Conservation (phyloP, 2,888 invertebrate genomes). For the Adela reaumurella region DNA sequence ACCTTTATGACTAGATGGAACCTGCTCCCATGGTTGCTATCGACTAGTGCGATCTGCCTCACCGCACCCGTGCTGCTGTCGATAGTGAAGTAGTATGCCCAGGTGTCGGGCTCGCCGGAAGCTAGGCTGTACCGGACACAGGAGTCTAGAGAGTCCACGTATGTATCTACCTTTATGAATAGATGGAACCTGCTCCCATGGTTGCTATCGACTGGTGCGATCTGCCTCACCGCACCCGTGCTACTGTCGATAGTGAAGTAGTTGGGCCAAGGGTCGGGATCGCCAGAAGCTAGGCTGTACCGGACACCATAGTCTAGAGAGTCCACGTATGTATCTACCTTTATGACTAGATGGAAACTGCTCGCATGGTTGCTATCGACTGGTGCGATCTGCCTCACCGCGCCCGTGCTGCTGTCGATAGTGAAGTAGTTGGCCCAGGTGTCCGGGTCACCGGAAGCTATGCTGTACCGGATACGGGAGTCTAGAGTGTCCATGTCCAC, state of each 20-base stretch:
- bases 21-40: too few species aligned
- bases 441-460: constrained; percentile 75
- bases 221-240: constrained; percentile 78
- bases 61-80: too few species aligned
- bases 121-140: too few species aligned
- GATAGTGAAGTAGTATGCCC: too few species aligned
- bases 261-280: constrained; percentile 69
- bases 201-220: constrained; percentile 75
- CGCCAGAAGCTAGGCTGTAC: constrained; percentile 81
- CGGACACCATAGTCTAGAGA: too few species aligned
- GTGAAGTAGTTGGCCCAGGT: constrained; percentile 78
- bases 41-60: too few species aligned
- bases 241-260: constrained; percentile 81
- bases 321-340: constrained; percentile 81
- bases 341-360: constrained; percentile 76
- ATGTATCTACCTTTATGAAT: constrained; percentile 75
- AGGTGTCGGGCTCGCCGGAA: too few species aligned
- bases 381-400: constrained; percentile 74
- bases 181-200: constrained; percentile 77
- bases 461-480: constrained; percentile 76
- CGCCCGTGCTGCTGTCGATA: constrained; percentile 76
- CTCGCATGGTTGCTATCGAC: constrained; percentile 78
- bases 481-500: constrained; percentile 87
- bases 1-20: too few species aligned
- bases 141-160: too few species aligned